These are phyloP conservation scores for Zeugodacus cucurbitae DNA, from an alignment of 1,140 invertebrate genomes.

Conservation along the genomic window DNA sequence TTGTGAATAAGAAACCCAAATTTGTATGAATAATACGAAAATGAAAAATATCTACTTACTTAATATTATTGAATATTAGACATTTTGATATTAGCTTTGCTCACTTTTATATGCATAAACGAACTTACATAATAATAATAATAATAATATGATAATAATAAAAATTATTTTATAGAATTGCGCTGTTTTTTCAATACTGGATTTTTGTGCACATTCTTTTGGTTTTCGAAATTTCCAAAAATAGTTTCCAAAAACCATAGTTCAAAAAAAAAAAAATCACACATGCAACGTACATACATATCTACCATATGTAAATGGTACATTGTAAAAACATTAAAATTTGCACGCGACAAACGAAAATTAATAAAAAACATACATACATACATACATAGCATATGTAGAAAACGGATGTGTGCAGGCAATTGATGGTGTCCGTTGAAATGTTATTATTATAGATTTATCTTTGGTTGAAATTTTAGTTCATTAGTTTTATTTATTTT, in stretches of 20 bases:
- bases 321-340: not conserved
- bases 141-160: too few relatives aligned
- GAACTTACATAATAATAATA: slow-evolving; percentile 4
- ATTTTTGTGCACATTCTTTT: slow-evolving; percentile 5
- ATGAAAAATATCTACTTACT: not conserved
- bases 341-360: not conserved
- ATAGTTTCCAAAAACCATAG: too few relatives aligned
- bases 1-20: not conserved
- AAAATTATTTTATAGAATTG: slow-evolving; percentile 24
- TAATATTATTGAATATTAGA: not conserved
- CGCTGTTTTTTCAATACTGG: not conserved
- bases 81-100: slow-evolving; percentile 32
- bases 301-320: too few relatives aligned
- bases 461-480: slow-evolving; percentile 18
- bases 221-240: not conserved
- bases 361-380: not conserved
- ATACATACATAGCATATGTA: not conserved
- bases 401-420: not conserved
- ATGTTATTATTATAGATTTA: not conserved
- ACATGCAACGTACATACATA: not conserved
- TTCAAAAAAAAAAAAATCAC: not conserved
- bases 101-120: slow-evolving; percentile 34
- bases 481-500: not conserved
- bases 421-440: not conserved
- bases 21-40: not conserved